Percentiles rank a stretch among this genome's conserved stretches.
These are phyloP conservation scores for Macrotus californicus DNA, from an alignment of 2,113 vertebrate genomes.

Conservation along the genomic window DNA sequence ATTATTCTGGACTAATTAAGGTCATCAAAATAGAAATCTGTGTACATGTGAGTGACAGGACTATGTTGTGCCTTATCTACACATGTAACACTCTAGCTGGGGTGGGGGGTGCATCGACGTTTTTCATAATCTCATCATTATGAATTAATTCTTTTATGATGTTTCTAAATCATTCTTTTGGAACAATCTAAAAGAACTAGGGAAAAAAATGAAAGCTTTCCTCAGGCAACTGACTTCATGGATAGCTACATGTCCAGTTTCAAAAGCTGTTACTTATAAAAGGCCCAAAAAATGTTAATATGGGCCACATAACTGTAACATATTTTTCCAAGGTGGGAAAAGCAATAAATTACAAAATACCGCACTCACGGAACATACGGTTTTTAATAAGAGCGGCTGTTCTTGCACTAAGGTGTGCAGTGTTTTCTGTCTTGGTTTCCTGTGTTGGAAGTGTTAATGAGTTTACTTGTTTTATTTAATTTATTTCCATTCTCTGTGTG, in stretches of 20 bases:
- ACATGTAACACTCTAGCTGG: not conserved
- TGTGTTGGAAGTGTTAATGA: conserved; percentile 31
- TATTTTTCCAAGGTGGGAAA: conserved; percentile 38
- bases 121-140: conserved; percentile 17
- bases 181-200: conserved; percentile 7
- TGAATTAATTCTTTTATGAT: conserved; percentile 28
- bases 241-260: conserved; percentile 14
- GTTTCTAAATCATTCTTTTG: conserved; percentile 27
- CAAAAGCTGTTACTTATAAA: conserved; percentile 40
- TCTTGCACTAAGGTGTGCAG: conserved; percentile 28
- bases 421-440: conserved; percentile 41
- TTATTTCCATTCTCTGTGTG: conserved; percentile 24
- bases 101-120: not conserved
- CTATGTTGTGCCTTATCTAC: not conserved
- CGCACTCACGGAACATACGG: not conserved
- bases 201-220: not conserved
- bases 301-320: not conserved
- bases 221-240: conserved; percentile 20
- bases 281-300: conserved; percentile 2
- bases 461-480: conserved; percentile 28
- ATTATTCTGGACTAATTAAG: not conserved
- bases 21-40: not conserved
- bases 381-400: conserved; percentile 15
- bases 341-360: conserved; percentile 34
- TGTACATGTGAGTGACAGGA: not conserved